Percentiles rank a stretch among this genome's conserved stretches.
These are phyloP conservation scores for Drosophila stalkeri DNA, from an alignment of 2,888 invertebrate species.

Conservation along the genomic window DNA sequence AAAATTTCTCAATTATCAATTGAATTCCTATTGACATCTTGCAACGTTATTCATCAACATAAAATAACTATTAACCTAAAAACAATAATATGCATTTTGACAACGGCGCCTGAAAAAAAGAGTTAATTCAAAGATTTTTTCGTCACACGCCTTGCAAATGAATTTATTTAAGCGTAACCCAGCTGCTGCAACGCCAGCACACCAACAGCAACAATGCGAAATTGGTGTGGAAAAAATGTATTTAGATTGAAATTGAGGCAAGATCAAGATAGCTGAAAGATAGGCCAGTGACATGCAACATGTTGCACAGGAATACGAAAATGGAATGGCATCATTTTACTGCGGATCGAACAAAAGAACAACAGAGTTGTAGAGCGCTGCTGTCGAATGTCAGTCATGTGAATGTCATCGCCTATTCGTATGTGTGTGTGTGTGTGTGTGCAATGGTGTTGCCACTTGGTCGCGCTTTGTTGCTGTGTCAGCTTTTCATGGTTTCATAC, in stretches of 20 bases:
- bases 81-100: slow-evolving; percentile 21
- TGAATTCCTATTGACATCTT: background rate
- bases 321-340: slow-evolving; percentile 28
- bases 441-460: slow-evolving; percentile 39
- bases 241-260: slow-evolving; percentile 58
- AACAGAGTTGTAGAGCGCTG: slow-evolving; percentile 9
- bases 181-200: slow-evolving; percentile 18
- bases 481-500: slow-evolving; percentile 80
- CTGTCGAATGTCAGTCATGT: slow-evolving; percentile 48
- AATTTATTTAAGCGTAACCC: slow-evolving; percentile 57
- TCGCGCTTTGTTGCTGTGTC: slow-evolving; percentile 46
- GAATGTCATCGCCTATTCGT: slow-evolving; percentile 15
- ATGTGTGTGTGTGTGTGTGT: background rate
- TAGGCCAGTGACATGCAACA: slow-evolving; percentile 47
- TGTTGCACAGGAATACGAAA: slow-evolving; percentile 26
- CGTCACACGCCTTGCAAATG: slow-evolving; percentile 23
- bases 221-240: slow-evolving; percentile 28
- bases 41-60: slow-evolving; percentile 39
- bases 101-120: slow-evolving; percentile 2
- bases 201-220: slow-evolving; percentile 38
- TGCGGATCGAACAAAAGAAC: slow-evolving; percentile 45
- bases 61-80: slow-evolving; percentile 52
- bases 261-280: slow-evolving; percentile 66
- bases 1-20: background rate
- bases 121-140: slow-evolving; percentile 17